Evolutionary conservation across 1,140 invertebrate genomes (phyloP).

Genomic region (honey bee (Apis mellifera)): DNA sequence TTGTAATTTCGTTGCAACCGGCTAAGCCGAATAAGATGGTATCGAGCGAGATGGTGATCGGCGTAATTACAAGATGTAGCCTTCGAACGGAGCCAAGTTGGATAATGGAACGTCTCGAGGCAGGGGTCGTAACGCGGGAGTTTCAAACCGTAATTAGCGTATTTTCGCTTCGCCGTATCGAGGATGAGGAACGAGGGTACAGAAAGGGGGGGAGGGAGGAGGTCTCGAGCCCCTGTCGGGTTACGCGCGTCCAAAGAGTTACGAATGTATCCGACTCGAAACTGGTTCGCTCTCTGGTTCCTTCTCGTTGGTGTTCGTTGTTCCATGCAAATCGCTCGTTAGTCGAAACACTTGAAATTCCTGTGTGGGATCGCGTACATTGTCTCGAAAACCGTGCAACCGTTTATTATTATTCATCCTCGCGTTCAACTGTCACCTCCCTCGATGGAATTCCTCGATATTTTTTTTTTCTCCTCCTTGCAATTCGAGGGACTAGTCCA

Average conservation of each 20-base stretch:
- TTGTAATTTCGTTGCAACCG: not conserved
- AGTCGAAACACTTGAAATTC: conserved; percentile 71
- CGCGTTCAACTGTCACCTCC: conserved; percentile 62
- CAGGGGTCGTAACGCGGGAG: conserved; percentile 11
- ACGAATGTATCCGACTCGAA: conserved; percentile 31
- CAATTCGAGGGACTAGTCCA: too few species aligned
- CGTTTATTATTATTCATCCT: conserved; percentile 70
- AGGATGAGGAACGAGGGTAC: conserved; percentile 35
- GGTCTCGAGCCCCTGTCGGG: conserved; percentile 25
- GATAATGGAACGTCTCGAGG: conserved; percentile 5
- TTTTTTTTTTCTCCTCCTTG: not conserved
- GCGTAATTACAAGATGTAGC: conserved; percentile 34
- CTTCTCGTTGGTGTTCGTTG: conserved; percentile 49
- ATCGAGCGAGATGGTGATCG: conserved; percentile 14
- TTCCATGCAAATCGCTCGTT: conserved; percentile 71
- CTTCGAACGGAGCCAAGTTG: not conserved
- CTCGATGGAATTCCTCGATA: conserved; percentile 33
- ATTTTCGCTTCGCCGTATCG: conserved; percentile 22
- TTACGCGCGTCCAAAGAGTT: conserved; percentile 40
- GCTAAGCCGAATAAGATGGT: conserved; percentile 6
- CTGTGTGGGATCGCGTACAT: conserved; percentile 58
- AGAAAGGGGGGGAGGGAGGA: conserved; percentile 19
- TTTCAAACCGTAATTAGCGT: conserved; percentile 33
- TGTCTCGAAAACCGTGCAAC: conserved; percentile 47
- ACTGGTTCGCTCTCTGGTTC: conserved; percentile 59